Evolutionary conservation across 2,113 vertebrate species (phyloP).

Genomic region (Macroglossus sobrinus): DNA sequence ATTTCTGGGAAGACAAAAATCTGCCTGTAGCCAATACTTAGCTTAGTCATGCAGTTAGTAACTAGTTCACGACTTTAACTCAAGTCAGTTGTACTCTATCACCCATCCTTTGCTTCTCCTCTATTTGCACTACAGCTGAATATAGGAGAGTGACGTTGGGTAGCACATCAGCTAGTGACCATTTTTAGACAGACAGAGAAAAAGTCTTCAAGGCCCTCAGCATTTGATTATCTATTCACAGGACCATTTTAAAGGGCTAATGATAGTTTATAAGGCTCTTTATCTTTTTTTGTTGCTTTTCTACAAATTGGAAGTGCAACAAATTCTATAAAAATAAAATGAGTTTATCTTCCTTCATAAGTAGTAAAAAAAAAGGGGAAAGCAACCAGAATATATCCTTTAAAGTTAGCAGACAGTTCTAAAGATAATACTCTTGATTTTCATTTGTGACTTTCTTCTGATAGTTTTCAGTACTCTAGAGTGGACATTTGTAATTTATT

Average conservation of each 20-base stretch:
- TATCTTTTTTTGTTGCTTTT: constrained; percentile 8
- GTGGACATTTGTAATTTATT: neutral
- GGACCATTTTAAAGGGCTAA: constrained; percentile 29
- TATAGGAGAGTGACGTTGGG: neutral
- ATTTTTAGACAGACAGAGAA: neutral
- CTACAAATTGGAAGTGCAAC: constrained; percentile 32
- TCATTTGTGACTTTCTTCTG: neutral
- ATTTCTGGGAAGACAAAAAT: neutral
- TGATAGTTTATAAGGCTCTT: constrained; percentile 2
- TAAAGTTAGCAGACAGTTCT: neutral
- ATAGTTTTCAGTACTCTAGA: neutral
- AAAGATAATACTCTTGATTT: neutral
- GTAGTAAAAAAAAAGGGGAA: neutral
- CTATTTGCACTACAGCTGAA: neutral
- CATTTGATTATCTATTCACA: neutral
- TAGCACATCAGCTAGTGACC: neutral
- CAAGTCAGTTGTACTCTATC: neutral
- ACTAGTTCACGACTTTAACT: neutral
- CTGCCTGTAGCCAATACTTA: neutral
- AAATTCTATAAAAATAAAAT: constrained; percentile 37
- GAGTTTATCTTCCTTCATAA: constrained; percentile 43
- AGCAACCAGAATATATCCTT: neutral
- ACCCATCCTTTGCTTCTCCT: neutral
- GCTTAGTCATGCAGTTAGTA: neutral
- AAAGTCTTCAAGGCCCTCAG: neutral